Evolutionary conservation across 2,113 vertebrate species (phyloP).

Genomic region (Hippocampus abdominalis): DNA sequence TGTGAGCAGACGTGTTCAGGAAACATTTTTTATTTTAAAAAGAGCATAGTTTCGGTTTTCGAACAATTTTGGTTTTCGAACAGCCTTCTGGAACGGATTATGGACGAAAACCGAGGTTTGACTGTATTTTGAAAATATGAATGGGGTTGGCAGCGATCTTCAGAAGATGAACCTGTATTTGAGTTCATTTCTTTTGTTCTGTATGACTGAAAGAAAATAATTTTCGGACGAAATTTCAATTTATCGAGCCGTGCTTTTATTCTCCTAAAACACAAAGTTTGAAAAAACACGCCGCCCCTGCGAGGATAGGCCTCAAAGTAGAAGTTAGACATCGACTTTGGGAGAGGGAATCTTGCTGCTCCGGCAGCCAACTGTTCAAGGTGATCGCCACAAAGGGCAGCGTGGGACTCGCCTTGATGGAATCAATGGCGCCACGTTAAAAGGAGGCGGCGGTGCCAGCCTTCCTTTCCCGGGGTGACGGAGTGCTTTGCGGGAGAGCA

Average conservation of each 20-base stretch:
- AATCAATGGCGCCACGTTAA: constrained; percentile 72
- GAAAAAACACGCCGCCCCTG: background rate
- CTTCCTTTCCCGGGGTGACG: constrained; percentile 68
- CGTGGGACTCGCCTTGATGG: constrained; percentile 68
- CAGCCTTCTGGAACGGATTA: too few relatives aligned
- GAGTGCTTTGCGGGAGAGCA: constrained; percentile 51
- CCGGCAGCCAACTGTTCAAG: constrained; percentile 60
- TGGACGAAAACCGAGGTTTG: too few relatives aligned
- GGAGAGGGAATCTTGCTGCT: constrained; percentile 31
- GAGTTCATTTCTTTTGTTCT: background rate
- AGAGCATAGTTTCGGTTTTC: too few relatives aligned
- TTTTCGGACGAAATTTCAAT: background rate
- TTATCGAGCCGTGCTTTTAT: background rate
- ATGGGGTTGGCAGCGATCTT: too few relatives aligned
- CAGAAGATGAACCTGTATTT: too few relatives aligned
- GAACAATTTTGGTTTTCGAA: too few relatives aligned
- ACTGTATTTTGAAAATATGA: too few relatives aligned
- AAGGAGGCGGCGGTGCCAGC: constrained; percentile 62
- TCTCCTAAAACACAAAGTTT: background rate
- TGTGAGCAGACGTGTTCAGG: too few relatives aligned
- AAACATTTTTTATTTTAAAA: too few relatives aligned
- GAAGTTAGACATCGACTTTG: constrained; percentile 53
- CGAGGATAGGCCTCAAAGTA: constrained; percentile 37
- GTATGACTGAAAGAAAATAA: background rate
- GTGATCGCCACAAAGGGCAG: constrained; percentile 64